phyloP scores from a whole-genome alignment of 2,113 vertebrate genomes.

The Carollia perspicillata region DNA sequence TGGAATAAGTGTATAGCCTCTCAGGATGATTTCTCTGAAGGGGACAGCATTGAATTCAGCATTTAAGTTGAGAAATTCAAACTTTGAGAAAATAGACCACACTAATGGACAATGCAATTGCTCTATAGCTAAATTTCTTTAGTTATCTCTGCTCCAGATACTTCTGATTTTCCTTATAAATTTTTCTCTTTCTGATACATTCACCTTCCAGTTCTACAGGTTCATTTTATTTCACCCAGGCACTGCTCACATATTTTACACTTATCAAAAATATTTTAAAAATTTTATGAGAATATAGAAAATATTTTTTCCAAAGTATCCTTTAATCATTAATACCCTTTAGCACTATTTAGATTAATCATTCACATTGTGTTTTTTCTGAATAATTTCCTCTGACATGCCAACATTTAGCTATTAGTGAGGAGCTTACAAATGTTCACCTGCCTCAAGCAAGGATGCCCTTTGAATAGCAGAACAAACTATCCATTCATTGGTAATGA shows the following conservation, averaged over 20 bases:
- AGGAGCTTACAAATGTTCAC: background rate
- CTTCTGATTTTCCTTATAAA: background rate
- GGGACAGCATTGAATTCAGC: background rate
- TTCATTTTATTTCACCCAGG: background rate
- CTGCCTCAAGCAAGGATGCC: background rate
- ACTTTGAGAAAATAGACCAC: background rate
- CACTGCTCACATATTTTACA: background rate
- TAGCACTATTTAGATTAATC: background rate
- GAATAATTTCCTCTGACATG: background rate
- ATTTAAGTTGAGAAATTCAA: background rate
- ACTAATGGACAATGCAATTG: background rate
- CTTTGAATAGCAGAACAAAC: background rate
- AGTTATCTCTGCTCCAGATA: background rate
- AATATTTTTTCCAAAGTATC: background rate
- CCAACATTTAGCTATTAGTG: background rate
- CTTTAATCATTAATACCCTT: background rate
- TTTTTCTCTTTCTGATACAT: background rate
- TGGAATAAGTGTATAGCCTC: background rate
- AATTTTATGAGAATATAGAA: background rate
- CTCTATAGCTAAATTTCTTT: background rate
- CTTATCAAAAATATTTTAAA: background rate
- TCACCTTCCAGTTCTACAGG: background rate
- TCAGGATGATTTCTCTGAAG: background rate
- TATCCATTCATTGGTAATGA: background rate
- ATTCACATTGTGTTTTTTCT: slow-evolving; percentile 44